phyloP scores from a whole-genome alignment of 1,140 invertebrate genomes.

The Atta colombica region DNA sequence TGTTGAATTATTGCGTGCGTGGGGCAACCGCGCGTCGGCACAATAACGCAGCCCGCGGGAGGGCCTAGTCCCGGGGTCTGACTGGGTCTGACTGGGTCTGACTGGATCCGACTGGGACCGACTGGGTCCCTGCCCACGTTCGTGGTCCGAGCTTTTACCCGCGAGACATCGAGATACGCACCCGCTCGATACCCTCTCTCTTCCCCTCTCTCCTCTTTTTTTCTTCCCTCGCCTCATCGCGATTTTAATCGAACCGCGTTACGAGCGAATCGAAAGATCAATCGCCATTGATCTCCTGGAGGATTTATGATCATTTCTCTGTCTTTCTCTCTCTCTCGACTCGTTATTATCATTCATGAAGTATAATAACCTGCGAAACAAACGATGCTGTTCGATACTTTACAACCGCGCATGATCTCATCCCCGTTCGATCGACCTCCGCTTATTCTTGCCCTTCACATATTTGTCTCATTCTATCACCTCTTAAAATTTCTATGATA shows the following conservation, averaged over 20 bases:
- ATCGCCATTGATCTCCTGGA: constrained; percentile 59
- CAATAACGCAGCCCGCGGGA: constrained; percentile 77
- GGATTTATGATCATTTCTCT: constrained; percentile 44
- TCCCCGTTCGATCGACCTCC: neutral
- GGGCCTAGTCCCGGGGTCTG: constrained; percentile 45
- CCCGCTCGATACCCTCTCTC: neutral
- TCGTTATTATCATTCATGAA: constrained; percentile 55
- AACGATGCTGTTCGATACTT: constrained; percentile 41
- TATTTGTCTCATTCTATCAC: neutral
- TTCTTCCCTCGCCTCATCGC: neutral
- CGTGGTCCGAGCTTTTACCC: constrained; percentile 58
- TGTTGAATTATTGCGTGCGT: constrained; percentile 80
- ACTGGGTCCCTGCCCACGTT: constrained; percentile 14
- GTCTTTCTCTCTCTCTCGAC: constrained; percentile 10
- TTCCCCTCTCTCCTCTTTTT: neutral
- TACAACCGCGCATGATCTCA: constrained; percentile 22
- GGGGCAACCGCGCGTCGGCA: constrained; percentile 67
- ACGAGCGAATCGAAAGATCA: constrained; percentile 66
- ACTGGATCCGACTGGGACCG: neutral
- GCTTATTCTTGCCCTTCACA: neutral
- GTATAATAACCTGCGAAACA: constrained; percentile 61
- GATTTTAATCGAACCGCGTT: constrained; percentile 74
- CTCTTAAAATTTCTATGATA: neutral
- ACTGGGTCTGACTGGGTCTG: neutral
- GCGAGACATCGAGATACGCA: constrained; percentile 53